Evolutionary conservation across 2,797 vertebrate species (phyloP), one percentile per base, ranked within the genome.

Genomic region (Crax fasciolata): DNA sequence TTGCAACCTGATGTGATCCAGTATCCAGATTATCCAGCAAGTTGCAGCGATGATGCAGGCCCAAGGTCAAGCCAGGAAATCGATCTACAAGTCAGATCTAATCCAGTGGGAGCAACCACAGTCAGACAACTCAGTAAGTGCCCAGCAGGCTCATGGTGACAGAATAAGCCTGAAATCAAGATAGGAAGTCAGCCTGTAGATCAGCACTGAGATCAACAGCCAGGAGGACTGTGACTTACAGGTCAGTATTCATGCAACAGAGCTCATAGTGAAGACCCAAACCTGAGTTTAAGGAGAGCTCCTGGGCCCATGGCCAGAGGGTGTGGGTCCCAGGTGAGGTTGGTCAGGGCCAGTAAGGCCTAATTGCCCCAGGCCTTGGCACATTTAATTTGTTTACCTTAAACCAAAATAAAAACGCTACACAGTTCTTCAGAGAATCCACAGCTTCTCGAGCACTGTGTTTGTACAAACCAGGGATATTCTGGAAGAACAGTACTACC

Each of bases 41-140:
- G 1, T 9, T 28, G 0, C 1, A 1, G 11, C 6, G n/a, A 41
- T 1, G 0, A 11, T 18, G 0, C 3, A 61, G 11, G 13, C 13
- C 57, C 8, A 66, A 87, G 11, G 13, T 41, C 7, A 89, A 51
- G 59, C 3, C 12, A 70, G 6, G 63, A 76, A 32, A 30, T 3
- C 21, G 11, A 41, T 5, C n/a, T 27, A 59, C 6, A 46, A 5
- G 46, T 20, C 5, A 52, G 7, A 1, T 38, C 38, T 44, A 2
- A 8, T 28, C 3, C 7, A 62, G 4, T 28, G 66, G 61, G 4
- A 78, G 3, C 9, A 66, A 1, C 4, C 10, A 70, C 10, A 2
- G 1, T 30, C 46, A 62, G 10, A 62, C 2, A 20, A 7, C 9
- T 35, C 18, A 62, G 21, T 52, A 52, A 71, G 10, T 3, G 12